Percentiles rank a stretch among this genome's conserved stretches.
Evolutionary conservation across 2,888 invertebrate species (phyloP).

Genomic region (Anarsia innoxiella): DNA sequence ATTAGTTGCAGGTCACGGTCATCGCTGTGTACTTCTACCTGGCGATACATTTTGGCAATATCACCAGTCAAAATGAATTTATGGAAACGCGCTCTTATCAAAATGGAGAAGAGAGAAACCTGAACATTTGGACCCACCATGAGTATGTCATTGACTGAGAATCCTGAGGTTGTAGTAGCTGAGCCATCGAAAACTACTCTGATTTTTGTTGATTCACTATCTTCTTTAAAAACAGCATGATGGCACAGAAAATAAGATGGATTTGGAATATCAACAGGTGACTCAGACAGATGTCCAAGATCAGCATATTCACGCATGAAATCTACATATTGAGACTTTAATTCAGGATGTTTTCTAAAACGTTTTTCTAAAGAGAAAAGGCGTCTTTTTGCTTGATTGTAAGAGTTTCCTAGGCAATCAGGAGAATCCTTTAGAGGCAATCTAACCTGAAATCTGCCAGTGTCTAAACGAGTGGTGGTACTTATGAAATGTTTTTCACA

Average conservation of each 20-base stretch:
- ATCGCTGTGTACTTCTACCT: conserved; percentile 9
- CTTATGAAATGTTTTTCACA: conserved; percentile 18
- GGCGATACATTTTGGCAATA: conserved; percentile 23
- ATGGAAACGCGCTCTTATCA: conserved; percentile 28
- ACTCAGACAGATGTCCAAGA: conserved; percentile 18
- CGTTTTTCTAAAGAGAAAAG: conserved; percentile 11
- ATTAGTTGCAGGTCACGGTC: conserved; percentile 32
- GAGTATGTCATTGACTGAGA: conserved; percentile 32
- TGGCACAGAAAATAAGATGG: conserved; percentile 3
- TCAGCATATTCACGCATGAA: conserved; percentile 15
- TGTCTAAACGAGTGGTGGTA: conserved; percentile 13
- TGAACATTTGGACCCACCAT: conserved; percentile 28
- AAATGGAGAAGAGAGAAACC: conserved; percentile 27
- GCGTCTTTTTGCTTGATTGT: conserved; percentile 8
- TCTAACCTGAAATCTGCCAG: conserved; percentile 20
- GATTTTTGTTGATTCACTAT: too few species aligned
- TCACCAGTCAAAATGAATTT: conserved; percentile 2
- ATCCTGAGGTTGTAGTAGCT: conserved; percentile 20
- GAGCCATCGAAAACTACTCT: conserved; percentile 35
- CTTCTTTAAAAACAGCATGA: too few species aligned
- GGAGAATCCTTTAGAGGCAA: conserved; percentile 16
- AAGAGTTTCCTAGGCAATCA: too few species aligned
- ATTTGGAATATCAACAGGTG: background rate
- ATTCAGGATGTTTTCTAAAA: conserved; percentile 9
- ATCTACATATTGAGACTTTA: conserved; percentile 10